Base-by-base conservation (phyloP, 2,888 invertebrate genomes). In the Homarus gammarus region DNA sequence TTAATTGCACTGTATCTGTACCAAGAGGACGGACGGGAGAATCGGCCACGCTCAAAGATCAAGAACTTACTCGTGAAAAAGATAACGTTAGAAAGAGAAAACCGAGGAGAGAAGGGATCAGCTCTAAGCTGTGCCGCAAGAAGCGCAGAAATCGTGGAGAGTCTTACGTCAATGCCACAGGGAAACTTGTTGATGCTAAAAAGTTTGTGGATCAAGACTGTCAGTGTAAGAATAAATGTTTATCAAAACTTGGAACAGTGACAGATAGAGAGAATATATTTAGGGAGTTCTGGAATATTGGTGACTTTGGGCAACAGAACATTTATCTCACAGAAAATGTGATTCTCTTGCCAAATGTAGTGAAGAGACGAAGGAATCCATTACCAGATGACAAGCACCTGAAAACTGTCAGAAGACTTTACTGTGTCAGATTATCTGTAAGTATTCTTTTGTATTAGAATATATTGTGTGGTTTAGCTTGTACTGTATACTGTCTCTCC, bases 281-380 rank as follows among this genome's bases (percentile, higher is more conserved):
- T 40, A 83, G 31, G 22, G 40, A 27, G 33, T 88, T 88, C 61
- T 88, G 88, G 88, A 70, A 38, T 18, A 75, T 88, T 70, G 88
- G 88, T 77, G 84, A 88, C 56, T 88, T 88, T 84, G 40, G 6
- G 12, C 77, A 77, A 33, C 88, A 88, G 68, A 88, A 88, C 31
- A 22, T 36, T 36, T 77, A 84, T 36, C 68, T 88, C 5, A 51
- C 84, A 18, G 83, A 88, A 73, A 88, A 68, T 78, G 84, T 88
- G 33, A 75, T 78, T 31, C 33, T 88, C 61, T 68, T 88, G 40
- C 88, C 88, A 33, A 88, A 49, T 61, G 64, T 49, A n/a, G 27
- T 10, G 15, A 77, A 36, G 33, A 85, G 38, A n/a, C 61, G 61
- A 8, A 83, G 51, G 33, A 27, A 31, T n/a, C 40, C 56, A 31